Evolutionary conservation across 1,140 invertebrate species (phyloP), one percentile per base, ranked within the genome.

Genomic region (Temnothorax nylanderi): DNA sequence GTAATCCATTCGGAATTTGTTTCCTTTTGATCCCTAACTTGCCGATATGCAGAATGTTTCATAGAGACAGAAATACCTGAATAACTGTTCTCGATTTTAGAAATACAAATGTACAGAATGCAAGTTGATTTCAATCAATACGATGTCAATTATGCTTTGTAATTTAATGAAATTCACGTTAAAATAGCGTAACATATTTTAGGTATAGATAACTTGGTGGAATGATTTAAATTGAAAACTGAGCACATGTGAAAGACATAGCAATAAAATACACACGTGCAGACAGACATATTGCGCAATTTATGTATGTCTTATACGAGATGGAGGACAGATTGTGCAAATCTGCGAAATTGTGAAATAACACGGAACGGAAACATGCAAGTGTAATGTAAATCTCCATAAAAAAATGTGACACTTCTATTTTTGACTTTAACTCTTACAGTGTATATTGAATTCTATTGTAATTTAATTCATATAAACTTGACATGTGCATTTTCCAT

Each of bases 271-370:
- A 21, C 54, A 58, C 34, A 75, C 21, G 34, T n/a, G 26, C 26
- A 26, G n/a, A 75, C 34, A 44, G 54, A 75, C 8, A 21, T 58
- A 75, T 75, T 26, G 37, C 3, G 37, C 72, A 44, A 75, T 75
- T 75, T 60, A 75, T 75, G 13, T 75, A 26, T 5, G 37, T 60
- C 72, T 75, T 16, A n/a, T 60, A 44, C 0, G 54, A 75, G 54
- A 60, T 26, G 6, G 3, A 41, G 13, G 7, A 44, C 0, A 58
- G 54, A 75, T 75, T 34, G 41, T 41, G 32, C 37, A 58, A 58
- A 75, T 75, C n/a, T 75, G 54, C n/a, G 11, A 75, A 58, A 75
- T 58, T 75, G 11, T 58, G 34, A 58, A 75, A 75, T 75, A 58
- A 75, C 51, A 26, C 13, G 13, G 1, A 60, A 75, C n/a, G 8